Conservation (phyloP, 2,113 vertebrate species). For the cat (Felis catus) region DNA sequence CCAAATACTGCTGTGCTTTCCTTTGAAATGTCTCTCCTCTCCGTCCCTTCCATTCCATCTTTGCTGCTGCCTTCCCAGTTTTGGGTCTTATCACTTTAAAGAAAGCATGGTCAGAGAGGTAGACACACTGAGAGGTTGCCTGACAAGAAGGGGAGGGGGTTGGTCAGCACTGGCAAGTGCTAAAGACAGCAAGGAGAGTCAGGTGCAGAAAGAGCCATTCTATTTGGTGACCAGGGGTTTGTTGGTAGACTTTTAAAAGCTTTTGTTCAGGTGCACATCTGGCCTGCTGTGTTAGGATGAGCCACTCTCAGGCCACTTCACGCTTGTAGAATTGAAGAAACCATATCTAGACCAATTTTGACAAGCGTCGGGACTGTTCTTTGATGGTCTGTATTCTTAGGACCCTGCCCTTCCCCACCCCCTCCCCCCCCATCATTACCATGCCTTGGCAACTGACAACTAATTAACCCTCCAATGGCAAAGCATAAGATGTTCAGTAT, state of each 20-base stretch:
- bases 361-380: conserved; percentile 17
- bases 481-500: background rate
- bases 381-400: conserved; percentile 49
- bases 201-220: background rate
- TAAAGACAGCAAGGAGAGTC: background rate
- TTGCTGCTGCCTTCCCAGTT: background rate
- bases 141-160: background rate
- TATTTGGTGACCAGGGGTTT: background rate
- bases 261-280: background rate
- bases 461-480: conserved; percentile 38
- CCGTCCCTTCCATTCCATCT: background rate
- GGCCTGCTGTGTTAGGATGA: background rate
- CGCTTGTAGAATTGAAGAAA: background rate
- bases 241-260: background rate
- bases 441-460: background rate
- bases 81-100: background rate
- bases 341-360: background rate
- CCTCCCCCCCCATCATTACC: background rate
- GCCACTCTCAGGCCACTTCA: background rate
- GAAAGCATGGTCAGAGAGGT: conserved; percentile 36
- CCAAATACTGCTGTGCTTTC: background rate
- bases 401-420: background rate
- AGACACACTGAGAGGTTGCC: background rate
- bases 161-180: background rate
- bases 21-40: background rate